Percentiles rank a stretch among this genome's conserved stretches.
These are phyloP conservation scores for Alethe diademata DNA, from an alignment of 2,113 vertebrate species.

Conservation along the genomic window DNA sequence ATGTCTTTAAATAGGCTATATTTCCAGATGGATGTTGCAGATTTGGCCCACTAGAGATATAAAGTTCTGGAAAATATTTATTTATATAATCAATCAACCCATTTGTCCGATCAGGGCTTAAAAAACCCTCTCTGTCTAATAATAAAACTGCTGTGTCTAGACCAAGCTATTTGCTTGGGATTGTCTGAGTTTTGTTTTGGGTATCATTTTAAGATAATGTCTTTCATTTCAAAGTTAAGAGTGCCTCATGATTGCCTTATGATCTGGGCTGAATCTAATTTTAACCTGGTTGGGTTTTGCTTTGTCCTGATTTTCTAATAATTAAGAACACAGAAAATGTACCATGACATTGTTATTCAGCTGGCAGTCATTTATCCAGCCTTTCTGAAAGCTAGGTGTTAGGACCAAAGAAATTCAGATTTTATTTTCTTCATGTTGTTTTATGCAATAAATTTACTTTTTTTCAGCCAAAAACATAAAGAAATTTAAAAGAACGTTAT, in stretches of 20 bases:
- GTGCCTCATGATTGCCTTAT: constrained; percentile 62
- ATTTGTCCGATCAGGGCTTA: constrained; percentile 15
- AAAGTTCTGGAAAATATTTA: background rate
- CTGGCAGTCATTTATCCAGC: constrained; percentile 62
- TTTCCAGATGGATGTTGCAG: background rate
- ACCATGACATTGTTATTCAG: constrained; percentile 48
- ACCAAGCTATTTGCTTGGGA: constrained; percentile 38
- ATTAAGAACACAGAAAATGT: constrained; percentile 77
- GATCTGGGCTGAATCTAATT: constrained; percentile 74
- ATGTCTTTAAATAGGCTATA: background rate
- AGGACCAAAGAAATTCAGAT: constrained; percentile 9
- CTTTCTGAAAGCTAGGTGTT: background rate
- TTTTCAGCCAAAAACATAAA: background rate
- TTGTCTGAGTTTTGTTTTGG: constrained; percentile 49
- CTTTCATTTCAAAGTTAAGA: constrained; percentile 57
- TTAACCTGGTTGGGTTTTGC: constrained; percentile 66
- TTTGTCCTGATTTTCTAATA: constrained; percentile 78
- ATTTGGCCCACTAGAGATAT: background rate
- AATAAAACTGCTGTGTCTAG: constrained; percentile 60
- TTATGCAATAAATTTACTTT: constrained; percentile 9
- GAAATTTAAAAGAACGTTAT: background rate
- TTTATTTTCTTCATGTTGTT: constrained; percentile 43
- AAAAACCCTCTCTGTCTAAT: constrained; percentile 13
- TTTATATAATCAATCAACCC: constrained; percentile 22
- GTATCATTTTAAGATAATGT: constrained; percentile 24